phyloP scores from a whole-genome alignment of 2,797 vertebrate genomes.

The Setipinna tenuifilis region DNA sequence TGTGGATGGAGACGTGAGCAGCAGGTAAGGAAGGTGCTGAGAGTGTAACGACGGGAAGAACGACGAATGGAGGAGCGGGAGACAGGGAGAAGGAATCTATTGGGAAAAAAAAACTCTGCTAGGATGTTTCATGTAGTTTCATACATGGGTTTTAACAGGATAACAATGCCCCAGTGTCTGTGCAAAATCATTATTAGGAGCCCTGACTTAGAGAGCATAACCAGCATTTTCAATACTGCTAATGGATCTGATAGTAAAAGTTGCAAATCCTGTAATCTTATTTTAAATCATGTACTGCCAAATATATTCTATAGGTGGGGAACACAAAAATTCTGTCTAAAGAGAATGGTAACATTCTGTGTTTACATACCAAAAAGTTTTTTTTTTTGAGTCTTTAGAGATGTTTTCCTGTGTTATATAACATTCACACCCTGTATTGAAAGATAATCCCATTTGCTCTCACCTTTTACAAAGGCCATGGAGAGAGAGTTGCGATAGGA shows the following conservation, averaged over 20 bases:
- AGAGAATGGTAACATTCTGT: not conserved
- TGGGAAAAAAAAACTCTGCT: not conserved
- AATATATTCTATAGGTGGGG: not conserved
- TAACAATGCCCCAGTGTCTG: not conserved
- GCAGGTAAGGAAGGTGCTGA: slow-evolving; percentile 18
- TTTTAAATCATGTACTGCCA: slow-evolving; percentile 13
- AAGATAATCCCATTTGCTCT: not conserved
- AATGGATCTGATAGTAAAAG: not conserved
- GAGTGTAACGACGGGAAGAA: slow-evolving; percentile 30
- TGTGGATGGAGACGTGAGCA: slow-evolving; percentile 35
- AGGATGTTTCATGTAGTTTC: not conserved
- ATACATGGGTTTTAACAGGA: not conserved
- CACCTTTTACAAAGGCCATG: slow-evolving; percentile 53
- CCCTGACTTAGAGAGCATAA: not conserved
- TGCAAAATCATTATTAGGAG: not conserved
- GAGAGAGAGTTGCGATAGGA: slow-evolving; percentile 58
- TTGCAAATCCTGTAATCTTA: not conserved
- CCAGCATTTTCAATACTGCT: not conserved
- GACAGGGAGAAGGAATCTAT: not conserved
- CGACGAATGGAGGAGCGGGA: not conserved
- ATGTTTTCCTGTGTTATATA: not conserved
- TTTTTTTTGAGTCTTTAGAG: not conserved
- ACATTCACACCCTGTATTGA: slow-evolving; percentile 1
- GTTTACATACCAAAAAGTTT: not conserved
- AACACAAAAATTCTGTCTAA: not conserved